Percentiles rank a stretch among this genome's conserved stretches.
These are phyloP conservation scores for Lochmaea capreae DNA, from an alignment of 2,888 invertebrate genomes.

Conservation along the genomic window DNA sequence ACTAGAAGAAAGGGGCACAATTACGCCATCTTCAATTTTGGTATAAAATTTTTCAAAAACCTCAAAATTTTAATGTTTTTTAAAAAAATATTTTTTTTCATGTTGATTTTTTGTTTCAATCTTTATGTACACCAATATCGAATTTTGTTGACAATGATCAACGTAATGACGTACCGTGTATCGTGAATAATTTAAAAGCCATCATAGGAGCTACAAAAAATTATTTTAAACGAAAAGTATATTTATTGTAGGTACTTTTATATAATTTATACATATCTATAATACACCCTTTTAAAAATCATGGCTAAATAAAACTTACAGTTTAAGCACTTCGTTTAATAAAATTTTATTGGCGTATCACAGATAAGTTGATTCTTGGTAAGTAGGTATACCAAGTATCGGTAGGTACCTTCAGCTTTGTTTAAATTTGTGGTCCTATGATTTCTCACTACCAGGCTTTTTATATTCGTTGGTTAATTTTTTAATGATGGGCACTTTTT, in stretches of 20 bases:
- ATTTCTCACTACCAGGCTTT: conserved; percentile 55
- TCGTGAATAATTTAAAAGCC: too few species aligned
- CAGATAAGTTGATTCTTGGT: conserved; percentile 25
- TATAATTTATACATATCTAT: conserved; percentile 13
- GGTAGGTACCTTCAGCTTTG: conserved; percentile 23
- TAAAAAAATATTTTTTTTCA: too few species aligned
- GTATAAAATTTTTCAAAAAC: too few species aligned
- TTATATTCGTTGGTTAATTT: conserved; percentile 69
- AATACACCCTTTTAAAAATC: background rate
- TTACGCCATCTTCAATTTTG: too few species aligned
- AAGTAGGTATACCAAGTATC: conserved; percentile 17
- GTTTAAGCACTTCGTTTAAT: background rate
- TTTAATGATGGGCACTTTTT: conserved; percentile 67
- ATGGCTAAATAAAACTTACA: background rate
- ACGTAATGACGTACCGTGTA: too few species aligned
- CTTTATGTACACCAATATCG: too few species aligned
- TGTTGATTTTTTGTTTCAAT: too few species aligned
- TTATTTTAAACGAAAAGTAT: background rate
- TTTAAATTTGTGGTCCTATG: conserved; percentile 6
- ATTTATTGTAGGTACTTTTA: conserved; percentile 4
- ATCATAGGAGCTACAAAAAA: background rate
- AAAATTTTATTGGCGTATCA: conserved; percentile 19
- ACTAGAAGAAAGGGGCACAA: too few species aligned
- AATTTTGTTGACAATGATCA: too few species aligned
- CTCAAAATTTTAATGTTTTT: too few species aligned